A percentile compares a stretch with the other conserved stretches of the same genome.
phyloP scores from a whole-genome alignment of 1,140 invertebrate genomes.

The Limonius californicus region DNA sequence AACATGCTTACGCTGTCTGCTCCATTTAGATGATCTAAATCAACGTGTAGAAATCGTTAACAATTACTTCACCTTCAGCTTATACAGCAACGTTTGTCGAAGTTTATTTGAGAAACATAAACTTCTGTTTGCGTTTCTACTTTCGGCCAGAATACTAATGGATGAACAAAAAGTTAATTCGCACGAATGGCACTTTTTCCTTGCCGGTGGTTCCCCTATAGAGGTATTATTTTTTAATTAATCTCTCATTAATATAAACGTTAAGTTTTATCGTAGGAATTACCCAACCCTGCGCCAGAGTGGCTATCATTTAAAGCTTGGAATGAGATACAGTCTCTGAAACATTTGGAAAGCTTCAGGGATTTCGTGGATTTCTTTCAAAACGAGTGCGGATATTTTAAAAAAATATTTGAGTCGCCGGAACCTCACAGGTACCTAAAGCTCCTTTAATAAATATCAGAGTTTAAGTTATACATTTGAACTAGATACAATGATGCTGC shows the following conservation, averaged over 20 bases:
- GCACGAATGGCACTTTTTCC: conserved; percentile 60
- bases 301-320: conserved; percentile 61
- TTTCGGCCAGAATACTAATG: conserved; percentile 52
- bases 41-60: conserved; percentile 63
- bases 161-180: conserved; percentile 49
- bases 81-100: conserved; percentile 67
- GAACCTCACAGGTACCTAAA: conserved; percentile 55
- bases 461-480: not conserved
- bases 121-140: conserved; percentile 63
- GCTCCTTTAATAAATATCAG: not conserved
- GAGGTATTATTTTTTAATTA: conserved; percentile 25
- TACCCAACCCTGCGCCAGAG: conserved; percentile 53
- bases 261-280: conserved; percentile 41
- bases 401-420: conserved; percentile 53
- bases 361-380: conserved; percentile 51
- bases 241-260: not conserved
- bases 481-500: too few relatives aligned
- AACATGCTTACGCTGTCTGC: not conserved
- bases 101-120: conserved; percentile 74
- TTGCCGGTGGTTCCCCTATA: conserved; percentile 49
- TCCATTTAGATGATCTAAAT: conserved; percentile 56
- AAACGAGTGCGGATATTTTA: conserved; percentile 50
- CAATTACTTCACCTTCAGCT: conserved; percentile 61
- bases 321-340: conserved; percentile 59
- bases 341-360: conserved; percentile 50